Evolutionary conservation across 2,888 invertebrate genomes (phyloP).

Genomic region (Gisinianus flammeolus): DNA sequence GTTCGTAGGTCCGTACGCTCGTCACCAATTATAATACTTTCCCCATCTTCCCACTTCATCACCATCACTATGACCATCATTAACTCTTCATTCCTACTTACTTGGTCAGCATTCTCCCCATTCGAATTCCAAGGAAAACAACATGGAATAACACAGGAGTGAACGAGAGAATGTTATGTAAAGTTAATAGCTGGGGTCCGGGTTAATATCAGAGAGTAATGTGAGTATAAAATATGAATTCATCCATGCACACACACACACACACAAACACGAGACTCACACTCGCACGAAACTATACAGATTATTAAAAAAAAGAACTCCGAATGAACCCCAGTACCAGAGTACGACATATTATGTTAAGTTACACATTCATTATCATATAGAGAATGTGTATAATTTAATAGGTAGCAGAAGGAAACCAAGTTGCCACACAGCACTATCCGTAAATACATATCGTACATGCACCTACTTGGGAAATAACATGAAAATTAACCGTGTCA

Average conservation of each 20-base stretch:
- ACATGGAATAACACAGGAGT: too few relatives aligned
- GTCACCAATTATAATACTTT: neutral
- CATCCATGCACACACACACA: too few relatives aligned
- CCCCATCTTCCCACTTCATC: too few relatives aligned
- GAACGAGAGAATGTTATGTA: too few relatives aligned
- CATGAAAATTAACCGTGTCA: neutral
- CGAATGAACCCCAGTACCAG: neutral
- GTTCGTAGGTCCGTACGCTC: neutral
- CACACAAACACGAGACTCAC: too few relatives aligned
- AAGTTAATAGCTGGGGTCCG: neutral
- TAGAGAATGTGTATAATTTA: neutral
- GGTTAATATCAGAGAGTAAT: neutral
- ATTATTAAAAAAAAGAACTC: too few relatives aligned
- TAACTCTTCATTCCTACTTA: too few relatives aligned
- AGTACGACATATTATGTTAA: neutral
- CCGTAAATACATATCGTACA: neutral
- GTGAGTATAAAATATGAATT: too few relatives aligned
- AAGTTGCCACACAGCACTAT: neutral
- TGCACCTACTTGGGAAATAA: neutral
- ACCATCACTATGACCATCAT: too few relatives aligned
- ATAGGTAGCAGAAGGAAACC: neutral
- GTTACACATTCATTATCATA: neutral
- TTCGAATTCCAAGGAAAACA: too few relatives aligned
- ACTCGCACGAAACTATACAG: too few relatives aligned
- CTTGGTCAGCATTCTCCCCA: too few relatives aligned